Conservation (phyloP, 2,888 invertebrate species). For the Belgica antarctica region DNA sequence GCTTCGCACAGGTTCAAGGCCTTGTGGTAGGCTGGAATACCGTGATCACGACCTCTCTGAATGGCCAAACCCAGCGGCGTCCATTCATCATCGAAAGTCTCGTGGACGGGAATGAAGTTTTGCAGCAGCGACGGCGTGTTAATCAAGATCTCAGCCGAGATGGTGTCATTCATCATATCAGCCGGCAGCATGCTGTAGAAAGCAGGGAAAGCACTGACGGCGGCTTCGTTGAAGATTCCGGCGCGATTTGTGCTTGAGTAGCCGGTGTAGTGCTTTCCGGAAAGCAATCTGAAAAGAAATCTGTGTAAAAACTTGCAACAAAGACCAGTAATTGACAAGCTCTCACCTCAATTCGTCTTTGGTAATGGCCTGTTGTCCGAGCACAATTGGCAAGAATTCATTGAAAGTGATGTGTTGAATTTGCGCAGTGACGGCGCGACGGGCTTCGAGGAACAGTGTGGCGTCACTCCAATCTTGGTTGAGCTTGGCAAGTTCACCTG, state of each 20-base stretch:
- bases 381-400: conserved; percentile 74
- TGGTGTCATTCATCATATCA: conserved; percentile 62
- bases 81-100: conserved; percentile 57
- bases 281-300: conserved; percentile 59
- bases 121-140: conserved; percentile 61
- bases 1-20: conserved; percentile 67
- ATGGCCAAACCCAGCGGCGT: conserved; percentile 59
- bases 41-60: conserved; percentile 74
- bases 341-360: conserved; percentile 60
- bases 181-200: conserved; percentile 74
- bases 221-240: conserved; percentile 75
- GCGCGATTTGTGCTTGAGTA: conserved; percentile 79
- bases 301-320: neutral
- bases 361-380: conserved; percentile 59
- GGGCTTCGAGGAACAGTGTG: conserved; percentile 70
- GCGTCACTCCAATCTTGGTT: conserved; percentile 81
- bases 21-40: conserved; percentile 70
- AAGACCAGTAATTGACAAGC: conserved; percentile 30
- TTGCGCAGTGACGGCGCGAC: conserved; percentile 71
- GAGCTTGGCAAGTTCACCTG: conserved; percentile 64
- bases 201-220: conserved; percentile 69
- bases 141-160: conserved; percentile 63
- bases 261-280: conserved; percentile 71
- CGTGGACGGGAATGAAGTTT: conserved; percentile 51
- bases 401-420: conserved; percentile 82